Conservation (phyloP, 2,888 invertebrate species). For the Automeris io region DNA sequence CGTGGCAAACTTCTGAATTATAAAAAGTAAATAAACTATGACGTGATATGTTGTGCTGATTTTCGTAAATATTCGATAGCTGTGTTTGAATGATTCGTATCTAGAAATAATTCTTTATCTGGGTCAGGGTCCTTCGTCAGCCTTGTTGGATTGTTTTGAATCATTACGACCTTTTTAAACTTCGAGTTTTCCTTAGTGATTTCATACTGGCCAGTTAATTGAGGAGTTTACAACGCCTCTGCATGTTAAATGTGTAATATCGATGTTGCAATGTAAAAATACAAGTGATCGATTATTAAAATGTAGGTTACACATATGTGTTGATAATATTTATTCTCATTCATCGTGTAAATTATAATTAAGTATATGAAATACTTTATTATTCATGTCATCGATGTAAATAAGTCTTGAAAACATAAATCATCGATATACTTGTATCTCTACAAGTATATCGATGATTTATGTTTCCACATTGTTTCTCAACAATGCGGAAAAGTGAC, state of each 20-base stretch:
- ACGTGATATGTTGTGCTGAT: neutral
- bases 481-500: no score
- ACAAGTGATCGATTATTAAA: no score
- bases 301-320: no score
- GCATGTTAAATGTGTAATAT: neutral
- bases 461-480: no score
- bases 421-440: no score
- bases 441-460: no score
- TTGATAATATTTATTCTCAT: no score
- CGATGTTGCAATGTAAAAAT: neutral
- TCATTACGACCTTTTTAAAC: conserved; percentile 23
- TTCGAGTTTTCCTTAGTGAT: conserved; percentile 26
- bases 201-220: neutral
- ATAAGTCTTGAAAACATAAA: no score
- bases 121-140: conserved; percentile 60
- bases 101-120: conserved; percentile 57
- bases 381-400: no score
- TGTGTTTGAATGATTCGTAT: conserved; percentile 23
- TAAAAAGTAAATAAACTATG: conserved; percentile 1
- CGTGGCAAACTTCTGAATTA: neutral
- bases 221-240: conserved; percentile 4
- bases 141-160: conserved; percentile 39
- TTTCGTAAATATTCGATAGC: conserved; percentile 4
- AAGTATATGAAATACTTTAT: no score
- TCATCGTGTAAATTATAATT: no score